These are phyloP conservation scores for Mormyrus lacerda DNA, from an alignment of 2,113 vertebrate genomes.

Conservation along the genomic window DNA sequence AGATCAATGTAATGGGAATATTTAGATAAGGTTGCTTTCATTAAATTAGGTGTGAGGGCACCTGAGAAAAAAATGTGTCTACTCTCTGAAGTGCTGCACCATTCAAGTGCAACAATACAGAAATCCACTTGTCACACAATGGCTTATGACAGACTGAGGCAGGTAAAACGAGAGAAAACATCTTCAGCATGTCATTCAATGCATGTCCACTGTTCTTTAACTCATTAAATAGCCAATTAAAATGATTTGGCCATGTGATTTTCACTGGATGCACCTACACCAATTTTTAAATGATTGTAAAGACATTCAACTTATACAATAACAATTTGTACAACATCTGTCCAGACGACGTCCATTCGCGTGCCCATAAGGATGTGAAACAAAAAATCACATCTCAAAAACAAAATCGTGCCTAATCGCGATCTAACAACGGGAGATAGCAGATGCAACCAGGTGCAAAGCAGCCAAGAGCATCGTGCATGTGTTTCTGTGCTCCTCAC, in stretches of 20 bases:
- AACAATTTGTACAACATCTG: no score
- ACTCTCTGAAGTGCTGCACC: not conserved
- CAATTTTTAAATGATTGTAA: not conserved
- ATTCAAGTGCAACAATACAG: not conserved
- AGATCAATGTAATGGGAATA: not conserved
- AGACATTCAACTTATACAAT: not conserved
- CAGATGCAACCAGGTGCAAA: no score
- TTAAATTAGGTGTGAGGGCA: not conserved
- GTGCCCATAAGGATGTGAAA: no score
- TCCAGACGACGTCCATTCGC: no score
- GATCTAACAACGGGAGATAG: no score
- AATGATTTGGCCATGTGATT: not conserved
- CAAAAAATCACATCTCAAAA: no score
- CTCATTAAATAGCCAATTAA: not conserved
- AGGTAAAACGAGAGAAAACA: not conserved
- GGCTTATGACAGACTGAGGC: not conserved
- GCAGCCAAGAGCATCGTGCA: no score
- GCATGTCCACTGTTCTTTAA: not conserved
- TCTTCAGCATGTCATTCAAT: not conserved
- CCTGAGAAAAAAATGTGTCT: not conserved
- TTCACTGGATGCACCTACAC: not conserved
- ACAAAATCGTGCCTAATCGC: no score
- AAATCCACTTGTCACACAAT: not conserved
- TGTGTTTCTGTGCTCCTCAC: no score
- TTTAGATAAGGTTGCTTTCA: not conserved